These are phyloP conservation scores for Spilogale gracilis DNA, from an alignment of 2,113 vertebrate genomes.

Conservation along the genomic window DNA sequence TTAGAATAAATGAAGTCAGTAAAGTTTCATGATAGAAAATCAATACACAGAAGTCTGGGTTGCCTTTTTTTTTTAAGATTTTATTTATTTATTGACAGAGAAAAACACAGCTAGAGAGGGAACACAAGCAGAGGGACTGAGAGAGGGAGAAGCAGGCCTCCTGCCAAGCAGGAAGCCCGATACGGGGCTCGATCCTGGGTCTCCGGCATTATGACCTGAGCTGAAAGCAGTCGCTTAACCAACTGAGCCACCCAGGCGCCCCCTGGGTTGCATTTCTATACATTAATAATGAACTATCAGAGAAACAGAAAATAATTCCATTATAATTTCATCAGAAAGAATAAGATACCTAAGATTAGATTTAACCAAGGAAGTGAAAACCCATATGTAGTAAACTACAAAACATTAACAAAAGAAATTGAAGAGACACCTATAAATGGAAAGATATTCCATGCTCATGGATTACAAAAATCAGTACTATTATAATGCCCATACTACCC, in stretches of 20 bases:
- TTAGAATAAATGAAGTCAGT: neutral
- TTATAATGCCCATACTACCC: neutral
- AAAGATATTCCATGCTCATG: neutral
- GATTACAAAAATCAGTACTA: neutral
- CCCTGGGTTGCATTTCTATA: neutral
- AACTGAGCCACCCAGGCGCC: too few species aligned
- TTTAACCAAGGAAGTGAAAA: neutral
- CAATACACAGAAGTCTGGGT: neutral
- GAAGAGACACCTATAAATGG: neutral
- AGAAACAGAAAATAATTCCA: neutral
- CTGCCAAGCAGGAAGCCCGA: too few species aligned
- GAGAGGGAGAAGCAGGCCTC: too few species aligned
- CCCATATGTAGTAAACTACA: neutral
- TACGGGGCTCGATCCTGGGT: too few species aligned
- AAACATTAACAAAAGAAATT: neutral
- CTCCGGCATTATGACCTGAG: too few species aligned
- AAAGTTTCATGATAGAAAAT: neutral
- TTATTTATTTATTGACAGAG: too few species aligned
- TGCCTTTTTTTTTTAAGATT: neutral
- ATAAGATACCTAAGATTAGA: neutral
- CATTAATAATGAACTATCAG: neutral
- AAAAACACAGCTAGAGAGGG: too few species aligned
- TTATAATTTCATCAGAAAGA: neutral
- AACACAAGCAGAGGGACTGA: too few species aligned
- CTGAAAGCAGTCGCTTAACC: too few species aligned